Percentiles rank a stretch among this genome's conserved stretches.
Conservation (phyloP, 2,888 invertebrate genomes). For the Gerosis bhagava region DNA sequence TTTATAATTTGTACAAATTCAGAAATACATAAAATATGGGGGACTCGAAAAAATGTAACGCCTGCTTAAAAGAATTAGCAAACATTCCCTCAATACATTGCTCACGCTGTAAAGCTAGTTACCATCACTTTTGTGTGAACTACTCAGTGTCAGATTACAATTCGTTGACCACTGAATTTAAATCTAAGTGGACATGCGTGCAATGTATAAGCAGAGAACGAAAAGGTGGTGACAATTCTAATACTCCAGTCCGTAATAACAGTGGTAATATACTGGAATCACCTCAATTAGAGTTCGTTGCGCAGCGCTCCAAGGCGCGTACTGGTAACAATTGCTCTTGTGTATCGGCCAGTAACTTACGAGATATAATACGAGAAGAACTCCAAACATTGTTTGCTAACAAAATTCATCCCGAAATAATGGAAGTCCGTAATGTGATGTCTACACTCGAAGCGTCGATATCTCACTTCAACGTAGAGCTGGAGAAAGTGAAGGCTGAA, state of each 20-base stretch:
- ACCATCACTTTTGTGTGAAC: conserved; percentile 6
- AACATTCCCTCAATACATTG: no score
- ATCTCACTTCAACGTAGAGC: background rate
- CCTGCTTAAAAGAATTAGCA: no score
- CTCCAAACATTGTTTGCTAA: background rate
- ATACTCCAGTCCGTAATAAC: background rate
- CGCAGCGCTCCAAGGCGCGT: conserved; percentile 2
- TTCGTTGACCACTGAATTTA: background rate
- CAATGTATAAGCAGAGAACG: conserved; percentile 1
- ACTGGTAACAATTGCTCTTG: conserved; percentile 5
- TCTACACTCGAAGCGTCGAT: background rate
- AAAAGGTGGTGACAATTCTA: no score
- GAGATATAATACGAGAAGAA: conserved; percentile 6
- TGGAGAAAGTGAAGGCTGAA: background rate
- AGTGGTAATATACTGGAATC: background rate
- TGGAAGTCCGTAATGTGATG: background rate
- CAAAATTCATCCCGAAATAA: conserved; percentile 1
- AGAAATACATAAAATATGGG: no score
- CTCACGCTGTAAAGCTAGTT: no score
- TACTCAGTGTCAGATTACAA: background rate
- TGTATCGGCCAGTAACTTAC: background rate
- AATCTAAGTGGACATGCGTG: conserved; percentile 3
- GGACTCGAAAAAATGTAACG: no score
- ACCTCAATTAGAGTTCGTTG: conserved; percentile 4
- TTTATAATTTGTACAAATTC: no score